Base-by-base conservation (phyloP, 2,113 vertebrate genomes). In the Megalops atlanticus region DNA sequence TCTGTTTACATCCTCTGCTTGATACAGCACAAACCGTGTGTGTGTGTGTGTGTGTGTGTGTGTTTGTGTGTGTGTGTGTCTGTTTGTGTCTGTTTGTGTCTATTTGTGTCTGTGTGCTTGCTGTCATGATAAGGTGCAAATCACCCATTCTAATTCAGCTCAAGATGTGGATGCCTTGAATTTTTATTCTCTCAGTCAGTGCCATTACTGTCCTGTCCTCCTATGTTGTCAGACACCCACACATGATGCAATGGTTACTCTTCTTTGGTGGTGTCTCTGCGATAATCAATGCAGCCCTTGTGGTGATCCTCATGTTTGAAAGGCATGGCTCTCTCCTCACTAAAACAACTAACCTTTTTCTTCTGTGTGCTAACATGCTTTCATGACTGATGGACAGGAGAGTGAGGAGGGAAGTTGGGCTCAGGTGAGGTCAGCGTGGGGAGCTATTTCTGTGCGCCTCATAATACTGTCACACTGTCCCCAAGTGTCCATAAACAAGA, bases 391-490 rank as follows among this genome's bases (percentile, higher is more conserved):
- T 86, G 38, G 86, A 89, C 92, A 99, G 97, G 97, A 98, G 86
- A 97, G 94, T 90, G 97, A 98, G 92, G 97, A 98, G 89, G 97
- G 97, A 88, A 98, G 97, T 94, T 99, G 97, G 97, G 97, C 97
- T 79, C 97, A 99, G 97, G 97, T 99, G 95, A 97, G 97, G 35
- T 18, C 41, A 40, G n/a, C 16, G 43, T 1, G 27, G n/a, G 58
- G 45, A 16, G 45, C 11, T 74, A n/a, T 1, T n/a, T 24, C 33
- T 39, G 16, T 36, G 35, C 39, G 40, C 36, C 0, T 15, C 21
- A 8, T 39, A 10, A 72, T 35, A 74, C 35, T 81, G 43, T 84
- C 77, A 71, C 81, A 21, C 74, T 21, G 14, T 18, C 69, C 5
- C 21, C 21, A 75, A 41, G 12, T 64, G 58, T 64, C 27, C 1